These are phyloP conservation scores for Orthosia gracilis DNA, from an alignment of 2,888 invertebrate species.

Conservation along the genomic window DNA sequence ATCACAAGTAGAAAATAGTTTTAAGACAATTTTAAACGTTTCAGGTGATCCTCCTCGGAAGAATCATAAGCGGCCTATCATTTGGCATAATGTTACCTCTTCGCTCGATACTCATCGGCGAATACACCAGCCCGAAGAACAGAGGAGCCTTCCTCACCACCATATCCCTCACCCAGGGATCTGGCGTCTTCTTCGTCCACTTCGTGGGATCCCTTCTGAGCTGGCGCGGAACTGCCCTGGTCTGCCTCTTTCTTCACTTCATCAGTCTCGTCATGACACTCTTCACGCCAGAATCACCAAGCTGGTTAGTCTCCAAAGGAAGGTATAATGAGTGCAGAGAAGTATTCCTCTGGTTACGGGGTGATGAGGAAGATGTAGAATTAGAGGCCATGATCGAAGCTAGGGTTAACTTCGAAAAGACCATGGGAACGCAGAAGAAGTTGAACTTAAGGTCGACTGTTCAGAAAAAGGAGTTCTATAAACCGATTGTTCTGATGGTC, in stretches of 20 bases:
- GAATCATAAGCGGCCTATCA: slow-evolving; percentile 83
- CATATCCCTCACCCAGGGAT: slow-evolving; percentile 89
- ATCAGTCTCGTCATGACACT: slow-evolving; percentile 82
- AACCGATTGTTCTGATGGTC: slow-evolving; percentile 91
- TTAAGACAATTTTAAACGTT: slow-evolving; percentile 46
- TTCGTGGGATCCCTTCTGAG: slow-evolving; percentile 90
- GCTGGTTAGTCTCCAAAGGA: slow-evolving; percentile 91
- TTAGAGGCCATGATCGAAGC: slow-evolving; percentile 79
- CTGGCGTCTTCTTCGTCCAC: slow-evolving; percentile 92
- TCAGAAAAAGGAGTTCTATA: slow-evolving; percentile 87
- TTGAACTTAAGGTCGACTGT: slow-evolving; percentile 65
- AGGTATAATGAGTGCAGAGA: slow-evolving; percentile 87
- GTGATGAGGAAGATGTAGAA: slow-evolving; percentile 82
- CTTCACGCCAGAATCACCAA: slow-evolving; percentile 91
- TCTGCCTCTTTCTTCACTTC: slow-evolving; percentile 85
- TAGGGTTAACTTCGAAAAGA: slow-evolving; percentile 72
- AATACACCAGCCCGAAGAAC: slow-evolving; percentile 90
- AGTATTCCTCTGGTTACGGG: slow-evolving; percentile 90
- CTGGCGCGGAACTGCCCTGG: slow-evolving; percentile 90
- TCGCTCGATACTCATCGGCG: slow-evolving; percentile 88
- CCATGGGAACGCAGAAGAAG: slow-evolving; percentile 58
- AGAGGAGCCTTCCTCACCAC: slow-evolving; percentile 91
- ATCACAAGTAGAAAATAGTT: neutral
- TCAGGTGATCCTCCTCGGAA: slow-evolving; percentile 76
- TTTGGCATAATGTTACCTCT: slow-evolving; percentile 88